Percentiles rank a stretch among this genome's conserved stretches.
Evolutionary conservation across 2,797 vertebrate genomes (phyloP).

Genomic region (Neomorphus geoffroyi): DNA sequence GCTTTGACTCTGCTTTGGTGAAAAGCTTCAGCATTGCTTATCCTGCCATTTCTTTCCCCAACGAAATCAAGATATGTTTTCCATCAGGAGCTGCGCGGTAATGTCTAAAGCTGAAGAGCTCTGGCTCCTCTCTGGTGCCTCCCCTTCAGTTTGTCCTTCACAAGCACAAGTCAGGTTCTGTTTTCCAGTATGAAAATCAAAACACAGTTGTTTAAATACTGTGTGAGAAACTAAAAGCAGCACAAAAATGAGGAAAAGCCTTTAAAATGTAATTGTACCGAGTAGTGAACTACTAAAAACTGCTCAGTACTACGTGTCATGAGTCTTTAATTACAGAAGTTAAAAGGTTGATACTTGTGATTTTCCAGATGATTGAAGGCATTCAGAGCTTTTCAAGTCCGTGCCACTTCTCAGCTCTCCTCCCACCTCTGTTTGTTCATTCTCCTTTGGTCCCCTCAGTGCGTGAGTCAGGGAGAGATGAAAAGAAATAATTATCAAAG

Average conservation of each 20-base stretch:
- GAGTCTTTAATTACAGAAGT: slow-evolving; percentile 46
- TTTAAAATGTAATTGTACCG: not conserved
- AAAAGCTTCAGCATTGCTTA: not conserved
- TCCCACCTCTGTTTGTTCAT: slow-evolving; percentile 60
- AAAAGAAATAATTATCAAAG: slow-evolving; percentile 66
- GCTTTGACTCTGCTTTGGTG: rapidly evolving
- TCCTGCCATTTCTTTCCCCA: not conserved
- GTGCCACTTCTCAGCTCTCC: slow-evolving; percentile 28
- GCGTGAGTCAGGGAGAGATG: slow-evolving; percentile 61
- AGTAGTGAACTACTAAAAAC: not conserved
- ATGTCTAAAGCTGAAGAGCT: not conserved
- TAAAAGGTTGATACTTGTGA: slow-evolving; percentile 50
- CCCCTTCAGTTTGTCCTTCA: not conserved
- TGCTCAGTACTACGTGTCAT: not conserved
- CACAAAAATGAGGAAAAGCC: not conserved
- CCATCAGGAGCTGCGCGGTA: not conserved
- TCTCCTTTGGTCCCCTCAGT: slow-evolving; percentile 46
- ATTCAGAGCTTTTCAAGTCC: slow-evolving; percentile 61
- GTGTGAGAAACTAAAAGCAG: not conserved
- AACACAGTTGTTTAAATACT: not conserved
- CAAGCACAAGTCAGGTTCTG: not conserved
- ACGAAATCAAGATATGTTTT: not conserved
- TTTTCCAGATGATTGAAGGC: slow-evolving; percentile 66
- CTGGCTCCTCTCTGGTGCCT: not conserved
- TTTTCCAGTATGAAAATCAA: not conserved